Percentiles rank a stretch among this genome's conserved stretches.
Conservation (phyloP, 2,888 invertebrate genomes). For the Cabera pusaria region DNA sequence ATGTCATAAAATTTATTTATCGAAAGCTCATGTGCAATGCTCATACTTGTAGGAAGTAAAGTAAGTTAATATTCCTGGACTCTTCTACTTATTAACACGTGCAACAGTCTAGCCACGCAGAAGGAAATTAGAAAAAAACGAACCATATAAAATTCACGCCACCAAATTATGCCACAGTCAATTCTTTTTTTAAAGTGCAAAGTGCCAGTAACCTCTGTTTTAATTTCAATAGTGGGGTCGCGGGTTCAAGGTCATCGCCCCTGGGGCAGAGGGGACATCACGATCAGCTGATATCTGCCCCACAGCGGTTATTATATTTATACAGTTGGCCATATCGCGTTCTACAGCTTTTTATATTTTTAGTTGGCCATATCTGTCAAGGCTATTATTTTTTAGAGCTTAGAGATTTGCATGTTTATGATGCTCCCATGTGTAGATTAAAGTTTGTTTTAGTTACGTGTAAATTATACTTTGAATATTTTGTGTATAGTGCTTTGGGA, state of each 20-base stretch:
- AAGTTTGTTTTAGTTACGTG: slow-evolving; percentile 17
- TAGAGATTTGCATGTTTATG: slow-evolving; percentile 15
- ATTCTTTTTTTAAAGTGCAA: slow-evolving; percentile 74
- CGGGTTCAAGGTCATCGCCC: slow-evolving; percentile 70
- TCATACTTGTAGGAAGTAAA: too few species aligned
- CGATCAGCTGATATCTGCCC: slow-evolving; percentile 68
- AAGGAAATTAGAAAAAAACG: slow-evolving; percentile 1
- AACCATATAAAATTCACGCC: slow-evolving; percentile 2
- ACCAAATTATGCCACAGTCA: too few species aligned
- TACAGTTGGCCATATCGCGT: slow-evolving; percentile 11
- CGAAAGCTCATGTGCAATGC: too few species aligned
- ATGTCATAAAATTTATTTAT: too few species aligned
- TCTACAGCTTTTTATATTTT: slow-evolving; percentile 10
- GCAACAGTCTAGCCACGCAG: neutral
- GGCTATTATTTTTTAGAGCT: slow-evolving; percentile 13
- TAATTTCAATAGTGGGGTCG: slow-evolving; percentile 83
- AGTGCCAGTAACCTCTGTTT: slow-evolving; percentile 79
- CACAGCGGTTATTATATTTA: slow-evolving; percentile 36
- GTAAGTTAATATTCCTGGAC: too few species aligned
- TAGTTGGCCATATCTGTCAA: slow-evolving; percentile 13
- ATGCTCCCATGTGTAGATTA: slow-evolving; percentile 13
- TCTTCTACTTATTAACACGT: neutral
- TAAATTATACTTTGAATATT: slow-evolving; percentile 13
- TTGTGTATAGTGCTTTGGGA: neutral
- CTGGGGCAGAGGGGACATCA: slow-evolving; percentile 71